A percentile compares a stretch with the other conserved stretches of the same genome.
These are phyloP conservation scores for Microctenopoma stevenorrisi DNA, from an alignment of 2,797 vertebrate species.

Conservation along the genomic window DNA sequence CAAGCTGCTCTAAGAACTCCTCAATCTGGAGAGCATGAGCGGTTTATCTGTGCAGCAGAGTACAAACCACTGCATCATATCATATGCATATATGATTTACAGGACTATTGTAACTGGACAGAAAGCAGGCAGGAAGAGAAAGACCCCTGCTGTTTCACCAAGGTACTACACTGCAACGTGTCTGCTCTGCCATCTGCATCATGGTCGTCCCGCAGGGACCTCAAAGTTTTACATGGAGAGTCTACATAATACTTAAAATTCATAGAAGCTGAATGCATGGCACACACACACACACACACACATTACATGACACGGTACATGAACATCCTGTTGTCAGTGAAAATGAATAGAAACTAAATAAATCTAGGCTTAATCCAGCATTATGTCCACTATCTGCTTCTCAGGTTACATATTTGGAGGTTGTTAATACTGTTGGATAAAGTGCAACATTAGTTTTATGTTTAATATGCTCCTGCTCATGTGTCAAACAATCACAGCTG, in stretches of 20 bases:
- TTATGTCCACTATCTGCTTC: conserved; percentile 13
- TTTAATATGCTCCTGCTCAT: conserved; percentile 31
- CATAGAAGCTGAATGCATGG: conserved; percentile 33
- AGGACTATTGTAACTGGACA: conserved; percentile 38
- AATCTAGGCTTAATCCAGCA: conserved; percentile 29
- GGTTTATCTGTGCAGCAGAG: conserved; percentile 23
- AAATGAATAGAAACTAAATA: conserved; percentile 27
- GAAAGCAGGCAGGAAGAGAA: conserved; percentile 35
- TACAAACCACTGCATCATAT: conserved; percentile 38
- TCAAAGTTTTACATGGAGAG: conserved; percentile 17
- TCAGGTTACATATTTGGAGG: conserved; percentile 29
- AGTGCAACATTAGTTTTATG: conserved; percentile 63
- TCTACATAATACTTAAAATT: conserved; percentile 39
- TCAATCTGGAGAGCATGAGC: conserved; percentile 30
- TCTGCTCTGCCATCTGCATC: conserved; percentile 1
- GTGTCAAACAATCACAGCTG: conserved; percentile 25
- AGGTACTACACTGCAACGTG: conserved; percentile 5
- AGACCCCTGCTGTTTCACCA: conserved; percentile 69
- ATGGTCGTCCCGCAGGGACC: not conserved
- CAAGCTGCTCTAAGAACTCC: conserved; percentile 16
- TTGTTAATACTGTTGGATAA: conserved; percentile 67
- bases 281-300: conserved; percentile 4
- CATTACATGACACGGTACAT: conserved; percentile 13
- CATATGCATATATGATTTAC: conserved; percentile 51
- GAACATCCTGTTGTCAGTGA: conserved; percentile 28